These are phyloP conservation scores for Elachura formosa DNA, from an alignment of 2,113 vertebrate species.

Conservation along the genomic window DNA sequence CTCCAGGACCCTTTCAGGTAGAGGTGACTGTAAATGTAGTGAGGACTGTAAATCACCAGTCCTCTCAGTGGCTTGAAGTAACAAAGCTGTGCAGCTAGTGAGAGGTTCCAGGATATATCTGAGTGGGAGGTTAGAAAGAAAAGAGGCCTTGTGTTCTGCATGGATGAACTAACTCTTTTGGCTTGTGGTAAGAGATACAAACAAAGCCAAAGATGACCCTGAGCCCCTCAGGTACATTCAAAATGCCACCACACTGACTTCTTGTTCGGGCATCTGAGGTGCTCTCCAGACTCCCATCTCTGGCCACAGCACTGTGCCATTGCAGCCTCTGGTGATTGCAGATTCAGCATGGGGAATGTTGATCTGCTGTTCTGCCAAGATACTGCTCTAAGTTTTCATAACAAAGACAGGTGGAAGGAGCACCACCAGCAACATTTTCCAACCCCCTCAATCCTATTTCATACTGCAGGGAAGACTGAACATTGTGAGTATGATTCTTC, in stretches of 20 bases:
- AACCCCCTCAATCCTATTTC: not conserved
- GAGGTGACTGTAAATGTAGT: not conserved
- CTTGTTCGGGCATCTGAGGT: not conserved
- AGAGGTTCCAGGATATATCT: not conserved
- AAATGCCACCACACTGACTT: not conserved
- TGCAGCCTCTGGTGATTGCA: not conserved
- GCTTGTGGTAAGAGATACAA: not conserved
- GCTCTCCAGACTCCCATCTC: not conserved
- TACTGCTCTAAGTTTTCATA: not conserved
- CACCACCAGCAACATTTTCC: not conserved
- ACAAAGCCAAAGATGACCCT: too few relatives aligned
- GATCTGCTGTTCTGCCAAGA: not conserved
- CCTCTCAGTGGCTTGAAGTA: not conserved
- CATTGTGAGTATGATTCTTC: accelerated
- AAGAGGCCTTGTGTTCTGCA: not conserved
- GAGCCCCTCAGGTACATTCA: not conserved
- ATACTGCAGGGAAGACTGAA: not conserved
- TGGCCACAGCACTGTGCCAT: not conserved
- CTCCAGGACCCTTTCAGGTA: not conserved
- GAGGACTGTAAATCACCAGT: not conserved
- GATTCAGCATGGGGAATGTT: accelerated
- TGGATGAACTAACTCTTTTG: not conserved
- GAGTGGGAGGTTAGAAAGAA: not conserved
- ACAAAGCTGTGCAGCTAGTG: not conserved
- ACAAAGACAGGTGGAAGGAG: not conserved